Base-by-base conservation (phyloP, 1,140 invertebrate genomes). In the Ceratina australensis region DNA sequence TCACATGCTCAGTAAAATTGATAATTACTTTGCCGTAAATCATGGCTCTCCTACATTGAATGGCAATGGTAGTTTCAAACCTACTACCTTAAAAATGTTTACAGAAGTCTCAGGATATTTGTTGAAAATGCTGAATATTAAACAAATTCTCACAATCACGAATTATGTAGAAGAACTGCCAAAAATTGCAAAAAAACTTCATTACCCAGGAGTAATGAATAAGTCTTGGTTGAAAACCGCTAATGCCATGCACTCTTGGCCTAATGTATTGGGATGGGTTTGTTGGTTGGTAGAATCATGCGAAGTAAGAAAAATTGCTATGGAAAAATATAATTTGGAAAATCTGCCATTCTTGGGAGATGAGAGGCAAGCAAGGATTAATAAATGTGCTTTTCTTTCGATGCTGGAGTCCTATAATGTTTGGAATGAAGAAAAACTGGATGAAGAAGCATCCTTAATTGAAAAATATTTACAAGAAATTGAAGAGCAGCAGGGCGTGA, bases 211-310 rank as follows among this genome's bases (percentile, higher is more conserved):
- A 54, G 77, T 89, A 3, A 89, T 94, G 50, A 92, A 91, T 72
- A 94, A 94, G 87, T 94, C 94, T 0, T 94, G 94, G 93, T 87
- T 94, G 71, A 93, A 93, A 81, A 93, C 93, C 1, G 94, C 93
- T 50, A 94, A 94, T 86, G 92, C 93, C 0, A 90, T 92, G 79
- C 94, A 94, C 86, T 93, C 93, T 4, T 94, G 92, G 86, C 93
- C 93, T 10, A 90, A 94, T 60, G 93, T 93, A 60, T 84, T 94
- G 0, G 93, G 92, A 0, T 93, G 94, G 90, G 87, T 94, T 13
- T 90, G 90, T 4, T 94, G 93, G 90, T 84, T 94, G 5, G 86
- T 93, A n/a, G 92, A 93, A 79, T 73, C 93, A 59, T 88, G 71
- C 22, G 64, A 92, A 90, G 82, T 79, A 61, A 86, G 78, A 90